Percentiles rank a stretch among this genome's conserved stretches.
These are phyloP conservation scores for Amphimedon queenslandica DNA, from an alignment of 37 sponge, comb jelly and placozoan genomes.

Conservation along the genomic window DNA sequence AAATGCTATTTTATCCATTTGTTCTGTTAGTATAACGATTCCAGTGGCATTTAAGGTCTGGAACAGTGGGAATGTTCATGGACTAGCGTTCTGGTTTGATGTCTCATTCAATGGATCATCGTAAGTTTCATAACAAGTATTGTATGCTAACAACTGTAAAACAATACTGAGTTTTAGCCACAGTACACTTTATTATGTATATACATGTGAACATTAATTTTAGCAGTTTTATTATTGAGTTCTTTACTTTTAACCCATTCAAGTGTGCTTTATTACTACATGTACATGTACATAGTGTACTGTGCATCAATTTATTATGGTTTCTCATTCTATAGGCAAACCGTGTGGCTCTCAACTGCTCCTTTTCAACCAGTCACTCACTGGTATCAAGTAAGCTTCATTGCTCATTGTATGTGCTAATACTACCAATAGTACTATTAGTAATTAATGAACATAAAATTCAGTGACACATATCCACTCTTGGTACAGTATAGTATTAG, in stretches of 20 bases:
- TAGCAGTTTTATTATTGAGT: background rate
- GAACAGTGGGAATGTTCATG: slow-evolving; percentile 81
- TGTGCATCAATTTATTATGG: background rate
- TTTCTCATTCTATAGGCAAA: slow-evolving; percentile 37
- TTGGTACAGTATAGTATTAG: no score
- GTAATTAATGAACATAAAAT: background rate
- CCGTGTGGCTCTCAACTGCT: slow-evolving; percentile 93
- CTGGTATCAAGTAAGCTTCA: slow-evolving; percentile 91
- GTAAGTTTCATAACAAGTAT: slow-evolving; percentile 31
- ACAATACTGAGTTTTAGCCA: background rate
- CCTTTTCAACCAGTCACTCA: slow-evolving; percentile 99
- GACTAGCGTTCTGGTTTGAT: slow-evolving; percentile 99
- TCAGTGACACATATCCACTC: no score
- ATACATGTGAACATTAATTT: background rate
- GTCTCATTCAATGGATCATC: slow-evolving; percentile 86
- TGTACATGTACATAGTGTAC: background rate
- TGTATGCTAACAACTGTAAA: background rate
- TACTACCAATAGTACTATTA: background rate
- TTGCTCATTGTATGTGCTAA: background rate
- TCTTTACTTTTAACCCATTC: background rate
- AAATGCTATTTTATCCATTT: background rate
- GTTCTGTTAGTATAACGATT: slow-evolving; percentile 60
- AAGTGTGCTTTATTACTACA: background rate
- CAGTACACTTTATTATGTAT: background rate
- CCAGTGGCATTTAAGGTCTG: slow-evolving; percentile 55